Evolutionary conservation across 2,797 vertebrate genomes (phyloP).

Genomic region (Anguilla obscura): DNA sequence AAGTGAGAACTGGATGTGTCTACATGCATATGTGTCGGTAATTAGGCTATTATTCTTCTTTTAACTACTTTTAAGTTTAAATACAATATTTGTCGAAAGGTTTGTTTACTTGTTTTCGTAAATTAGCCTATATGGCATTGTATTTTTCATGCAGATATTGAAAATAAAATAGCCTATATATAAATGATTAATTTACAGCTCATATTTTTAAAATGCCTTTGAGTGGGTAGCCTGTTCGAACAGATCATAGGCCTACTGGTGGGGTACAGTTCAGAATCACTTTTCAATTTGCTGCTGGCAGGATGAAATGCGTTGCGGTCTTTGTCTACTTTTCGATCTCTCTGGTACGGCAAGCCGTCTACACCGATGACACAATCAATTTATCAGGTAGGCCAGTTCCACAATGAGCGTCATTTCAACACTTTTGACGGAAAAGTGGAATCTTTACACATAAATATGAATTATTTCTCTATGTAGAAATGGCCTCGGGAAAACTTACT

Average conservation of each 20-base stretch:
- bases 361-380: slow-evolving; percentile 45
- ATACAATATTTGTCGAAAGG: background rate
- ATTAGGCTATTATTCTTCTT: slow-evolving; percentile 6
- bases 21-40: slow-evolving; percentile 64
- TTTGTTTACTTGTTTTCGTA: background rate
- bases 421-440: background rate
- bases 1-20: slow-evolving; percentile 31
- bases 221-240: background rate
- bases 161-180: background rate
- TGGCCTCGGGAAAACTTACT: slow-evolving; percentile 75
- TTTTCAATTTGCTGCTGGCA: slow-evolving; percentile 9
- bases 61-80: background rate
- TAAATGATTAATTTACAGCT: background rate
- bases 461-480: slow-evolving; percentile 46
- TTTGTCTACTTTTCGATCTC: slow-evolving; percentile 40
- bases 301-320: slow-evolving; percentile 38
- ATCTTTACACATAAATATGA: background rate
- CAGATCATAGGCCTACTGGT: background rate
- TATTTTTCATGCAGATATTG: background rate
- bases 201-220: background rate
- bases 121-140: background rate
- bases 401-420: background rate
- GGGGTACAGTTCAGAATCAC: background rate
- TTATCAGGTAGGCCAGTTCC: slow-evolving; percentile 38
- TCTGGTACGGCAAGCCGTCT: slow-evolving; percentile 41